Evolutionary conservation across 1,140 invertebrate genomes (phyloP).

Genomic region (Ceratosolen fusciceps): DNA sequence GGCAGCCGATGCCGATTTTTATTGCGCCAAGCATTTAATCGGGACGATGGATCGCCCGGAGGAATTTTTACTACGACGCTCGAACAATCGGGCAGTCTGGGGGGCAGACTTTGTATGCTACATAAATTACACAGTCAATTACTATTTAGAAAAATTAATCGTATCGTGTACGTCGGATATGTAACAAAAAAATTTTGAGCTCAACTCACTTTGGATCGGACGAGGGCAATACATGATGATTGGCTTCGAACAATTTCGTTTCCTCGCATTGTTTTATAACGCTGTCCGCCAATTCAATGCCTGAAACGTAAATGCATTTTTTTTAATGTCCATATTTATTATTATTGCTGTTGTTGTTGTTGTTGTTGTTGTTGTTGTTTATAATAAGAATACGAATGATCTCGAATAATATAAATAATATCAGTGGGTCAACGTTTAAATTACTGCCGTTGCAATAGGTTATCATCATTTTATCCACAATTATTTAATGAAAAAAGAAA

Average conservation of each 20-base stretch:
- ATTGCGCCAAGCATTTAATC: conserved; percentile 62
- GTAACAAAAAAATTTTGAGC: too few species aligned
- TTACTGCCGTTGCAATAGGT: too few species aligned
- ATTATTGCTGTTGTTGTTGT: too few species aligned
- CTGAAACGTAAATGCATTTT: conserved; percentile 13
- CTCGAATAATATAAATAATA: too few species aligned
- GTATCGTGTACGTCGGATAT: neutral
- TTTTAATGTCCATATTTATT: neutral
- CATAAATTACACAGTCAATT: neutral
- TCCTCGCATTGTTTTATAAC: conserved; percentile 23
- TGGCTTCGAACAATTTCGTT: conserved; percentile 3
- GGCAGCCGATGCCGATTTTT: conserved; percentile 50
- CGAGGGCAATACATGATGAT: neutral
- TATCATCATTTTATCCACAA: too few species aligned
- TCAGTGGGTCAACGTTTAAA: too few species aligned
- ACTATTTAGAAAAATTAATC: neutral
- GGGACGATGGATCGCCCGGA: conserved; percentile 63
- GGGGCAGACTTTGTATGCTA: conserved; percentile 53
- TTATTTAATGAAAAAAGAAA: too few species aligned
- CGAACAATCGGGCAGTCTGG: conserved; percentile 52
- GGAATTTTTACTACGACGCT: conserved; percentile 57
- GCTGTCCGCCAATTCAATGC: conserved; percentile 2
- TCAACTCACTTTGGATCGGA: neutral
- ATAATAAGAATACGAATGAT: too few species aligned
- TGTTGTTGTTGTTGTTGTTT: too few species aligned